Base-by-base conservation (phyloP, 2,888 invertebrate genomes). In the Seira musarum region DNA sequence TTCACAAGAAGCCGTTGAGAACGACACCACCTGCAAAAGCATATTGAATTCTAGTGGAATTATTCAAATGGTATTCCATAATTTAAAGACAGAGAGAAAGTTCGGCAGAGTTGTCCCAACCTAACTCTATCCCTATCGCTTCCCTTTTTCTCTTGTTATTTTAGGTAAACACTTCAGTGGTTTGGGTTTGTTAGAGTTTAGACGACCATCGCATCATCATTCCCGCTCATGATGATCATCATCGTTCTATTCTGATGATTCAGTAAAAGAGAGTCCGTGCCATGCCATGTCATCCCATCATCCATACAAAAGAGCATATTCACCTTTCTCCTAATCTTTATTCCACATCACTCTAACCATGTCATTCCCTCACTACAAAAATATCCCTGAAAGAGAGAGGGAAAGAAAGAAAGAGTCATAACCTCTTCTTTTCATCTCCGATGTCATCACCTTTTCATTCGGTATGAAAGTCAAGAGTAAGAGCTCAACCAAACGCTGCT, bases 21-120 rank as follows among this genome's bases (percentile, higher is more conserved):
- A 82, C 72, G 60, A n/a, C 30, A 64, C 69, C 85, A 85, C 82
- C 85, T 85, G 85, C 81, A 82, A 85, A 40, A 40, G 6, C 82
- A 85, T 82, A 83, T 80, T 81, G 75, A 71, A 79, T 80, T 75
- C 74, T 76, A 71, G 70, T 78, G 74, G 79, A 84, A 85, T 82
- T 82, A 83, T 83, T 83, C 79, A 85, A 85, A 83, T 82, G 70
- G 67, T 81, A 85, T 83, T 81, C 83, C 83, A 83, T 80, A 83
- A 85, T 80, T 81, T 81, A 35, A n/a, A 10, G 22, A 13, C 19
- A 63, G 64, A 10, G 21, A n/a, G 13, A 22, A 19, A 22, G 24
- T 63, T 21, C 24, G 15, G 22, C 64, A 60, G 5, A 5, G 8
- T 5, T 21, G 8, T 19, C 64, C 21, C 22, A 22, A 3, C n/a